Conservation (phyloP, 2,797 vertebrate species). For the Cirrhinus molitorella region DNA sequence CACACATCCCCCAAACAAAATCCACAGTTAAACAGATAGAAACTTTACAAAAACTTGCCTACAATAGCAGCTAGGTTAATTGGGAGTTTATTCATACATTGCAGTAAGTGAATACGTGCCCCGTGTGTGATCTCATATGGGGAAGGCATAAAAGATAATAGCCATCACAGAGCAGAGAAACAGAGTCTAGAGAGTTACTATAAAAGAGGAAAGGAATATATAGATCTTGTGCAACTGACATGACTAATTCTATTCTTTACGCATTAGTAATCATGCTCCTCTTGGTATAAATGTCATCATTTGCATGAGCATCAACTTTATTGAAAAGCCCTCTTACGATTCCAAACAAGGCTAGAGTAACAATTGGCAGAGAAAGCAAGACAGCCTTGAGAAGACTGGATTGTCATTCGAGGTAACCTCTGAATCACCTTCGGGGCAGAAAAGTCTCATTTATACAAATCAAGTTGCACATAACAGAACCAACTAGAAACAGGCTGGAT, state of each 20-base stretch:
- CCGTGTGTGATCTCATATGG: background rate
- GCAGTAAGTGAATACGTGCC: background rate
- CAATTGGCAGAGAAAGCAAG: constrained; percentile 23
- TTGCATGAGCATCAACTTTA: constrained; percentile 20
- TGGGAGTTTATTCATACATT: constrained; percentile 17
- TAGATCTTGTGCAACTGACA: constrained; percentile 6
- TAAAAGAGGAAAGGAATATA: background rate
- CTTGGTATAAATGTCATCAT: background rate
- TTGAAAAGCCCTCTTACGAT: constrained; percentile 19
- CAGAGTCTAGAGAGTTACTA: background rate
- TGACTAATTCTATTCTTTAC: constrained; percentile 15
- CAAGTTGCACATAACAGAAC: background rate
- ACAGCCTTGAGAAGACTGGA: constrained; percentile 31
- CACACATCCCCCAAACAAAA: background rate
- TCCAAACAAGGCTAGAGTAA: constrained; percentile 16
- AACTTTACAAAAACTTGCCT: constrained; percentile 10
- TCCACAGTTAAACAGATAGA: background rate
- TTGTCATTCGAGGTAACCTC: constrained; percentile 43
- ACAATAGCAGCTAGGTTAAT: constrained; percentile 20
- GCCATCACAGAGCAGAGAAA: background rate
- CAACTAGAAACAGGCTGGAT: background rate
- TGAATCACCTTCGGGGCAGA: constrained; percentile 29
- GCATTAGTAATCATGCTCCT: background rate
- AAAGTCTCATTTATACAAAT: constrained; percentile 38
- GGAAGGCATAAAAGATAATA: background rate